A percentile compares a stretch with the other conserved stretches of the same genome.
Evolutionary conservation across 2,113 vertebrate genomes (phyloP).

Genomic region (Nothoprocta perdicaria): DNA sequence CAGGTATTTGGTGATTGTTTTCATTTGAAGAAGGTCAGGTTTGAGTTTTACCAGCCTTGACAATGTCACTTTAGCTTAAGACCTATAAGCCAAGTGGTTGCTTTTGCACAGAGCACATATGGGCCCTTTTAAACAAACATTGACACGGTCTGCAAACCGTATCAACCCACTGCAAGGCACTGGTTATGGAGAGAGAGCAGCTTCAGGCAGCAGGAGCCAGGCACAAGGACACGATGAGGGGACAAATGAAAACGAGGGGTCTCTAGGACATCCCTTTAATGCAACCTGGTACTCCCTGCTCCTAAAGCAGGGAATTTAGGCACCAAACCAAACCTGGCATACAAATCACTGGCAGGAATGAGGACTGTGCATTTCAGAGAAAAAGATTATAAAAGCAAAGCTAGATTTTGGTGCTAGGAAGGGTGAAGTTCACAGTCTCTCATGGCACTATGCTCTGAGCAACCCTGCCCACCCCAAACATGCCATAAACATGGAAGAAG

Average conservation of each 20-base stretch:
- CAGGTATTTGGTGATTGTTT: background rate
- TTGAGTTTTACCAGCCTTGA: background rate
- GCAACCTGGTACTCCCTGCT: background rate
- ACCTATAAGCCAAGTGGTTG: background rate
- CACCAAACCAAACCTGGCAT: background rate
- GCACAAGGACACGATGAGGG: background rate
- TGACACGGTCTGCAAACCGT: background rate
- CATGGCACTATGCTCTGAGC: background rate
- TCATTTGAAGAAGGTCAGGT: background rate
- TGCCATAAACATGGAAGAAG: rapidly evolving
- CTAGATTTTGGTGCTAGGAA: background rate
- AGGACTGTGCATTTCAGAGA: background rate
- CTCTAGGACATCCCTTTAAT: background rate
- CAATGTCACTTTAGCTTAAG: background rate
- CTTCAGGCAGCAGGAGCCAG: conserved; percentile 2
- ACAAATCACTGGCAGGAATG: background rate
- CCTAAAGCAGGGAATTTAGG: background rate
- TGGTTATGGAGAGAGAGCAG: background rate
- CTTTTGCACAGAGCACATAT: background rate
- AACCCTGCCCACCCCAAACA: rapidly evolving
- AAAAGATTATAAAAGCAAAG: background rate
- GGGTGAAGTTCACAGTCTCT: background rate
- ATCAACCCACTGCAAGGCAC: background rate
- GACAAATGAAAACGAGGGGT: background rate
- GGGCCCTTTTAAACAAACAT: conserved; percentile 28